Conservation (phyloP, 2,797 vertebrate genomes). For the Onychomys arenicola region DNA sequence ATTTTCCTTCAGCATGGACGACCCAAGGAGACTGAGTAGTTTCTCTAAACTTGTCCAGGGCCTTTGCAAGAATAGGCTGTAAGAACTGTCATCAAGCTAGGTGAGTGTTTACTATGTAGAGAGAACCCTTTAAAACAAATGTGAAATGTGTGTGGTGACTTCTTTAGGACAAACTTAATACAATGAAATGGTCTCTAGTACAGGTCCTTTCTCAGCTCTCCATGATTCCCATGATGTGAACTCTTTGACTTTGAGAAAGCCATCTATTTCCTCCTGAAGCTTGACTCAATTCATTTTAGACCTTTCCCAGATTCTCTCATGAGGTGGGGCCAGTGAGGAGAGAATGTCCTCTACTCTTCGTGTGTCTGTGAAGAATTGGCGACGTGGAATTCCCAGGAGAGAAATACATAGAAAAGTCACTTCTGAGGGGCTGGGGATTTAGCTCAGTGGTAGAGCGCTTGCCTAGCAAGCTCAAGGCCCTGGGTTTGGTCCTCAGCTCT, state of each 20-base stretch:
- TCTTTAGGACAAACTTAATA: background rate
- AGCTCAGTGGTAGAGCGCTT: too few species aligned
- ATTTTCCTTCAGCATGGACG: background rate
- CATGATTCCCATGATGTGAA: background rate
- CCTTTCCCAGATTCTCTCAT: background rate
- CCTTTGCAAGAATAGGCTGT: background rate
- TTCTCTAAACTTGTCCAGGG: background rate
- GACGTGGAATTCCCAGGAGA: background rate
- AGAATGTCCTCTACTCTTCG: rapidly evolving
- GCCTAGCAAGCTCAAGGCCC: too few species aligned
- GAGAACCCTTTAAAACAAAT: background rate
- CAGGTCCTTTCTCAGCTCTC: background rate
- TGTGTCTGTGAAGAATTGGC: background rate
- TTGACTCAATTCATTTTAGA: background rate
- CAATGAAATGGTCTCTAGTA: background rate
- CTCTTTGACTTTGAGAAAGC: slow-evolving; percentile 53
- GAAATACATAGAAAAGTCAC: background rate
- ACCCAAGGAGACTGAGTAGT: background rate
- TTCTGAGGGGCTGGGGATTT: too few species aligned
- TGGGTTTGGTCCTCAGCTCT: too few species aligned
- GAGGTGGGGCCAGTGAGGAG: too few species aligned
- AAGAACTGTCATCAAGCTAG: background rate
- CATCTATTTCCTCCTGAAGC: slow-evolving; percentile 48
- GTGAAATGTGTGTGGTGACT: background rate
- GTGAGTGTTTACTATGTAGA: background rate